Conservation (phyloP, 2,888 invertebrate genomes). For the Trypoxylon attenuatum region DNA sequence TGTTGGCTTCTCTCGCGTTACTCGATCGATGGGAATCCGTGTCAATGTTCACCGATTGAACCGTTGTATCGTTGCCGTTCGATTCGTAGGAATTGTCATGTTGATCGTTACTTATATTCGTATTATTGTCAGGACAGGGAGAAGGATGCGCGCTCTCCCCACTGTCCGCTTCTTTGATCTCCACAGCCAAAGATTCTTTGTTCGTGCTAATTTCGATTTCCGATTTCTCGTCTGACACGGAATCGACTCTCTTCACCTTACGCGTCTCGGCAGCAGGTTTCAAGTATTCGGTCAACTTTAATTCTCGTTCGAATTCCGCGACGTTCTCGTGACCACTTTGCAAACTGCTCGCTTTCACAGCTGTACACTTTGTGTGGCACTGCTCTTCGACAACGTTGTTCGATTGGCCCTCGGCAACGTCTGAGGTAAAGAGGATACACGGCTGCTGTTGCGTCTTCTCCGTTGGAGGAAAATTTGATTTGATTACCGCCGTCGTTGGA, state of each 20-base stretch:
- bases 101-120: conserved; percentile 45
- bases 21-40: conserved; percentile 3
- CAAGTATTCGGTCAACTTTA: conserved; percentile 65
- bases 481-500: conserved; percentile 32
- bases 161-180: conserved; percentile 72
- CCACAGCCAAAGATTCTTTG: conserved; percentile 69
- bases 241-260: conserved; percentile 57
- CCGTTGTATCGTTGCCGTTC: background rate
- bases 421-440: conserved; percentile 29
- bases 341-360: conserved; percentile 48
- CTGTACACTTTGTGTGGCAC: conserved; percentile 46
- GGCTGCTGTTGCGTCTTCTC: conserved; percentile 20
- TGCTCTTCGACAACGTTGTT: conserved; percentile 42
- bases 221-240: conserved; percentile 55
- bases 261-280: conserved; percentile 60
- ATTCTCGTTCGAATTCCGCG: conserved; percentile 67
- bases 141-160: conserved; percentile 72
- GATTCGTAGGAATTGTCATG: conserved; percentile 14
- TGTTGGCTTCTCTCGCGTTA: conserved; percentile 3
- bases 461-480: conserved; percentile 15
- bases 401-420: conserved; percentile 41
- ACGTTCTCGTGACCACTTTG: conserved; percentile 61
- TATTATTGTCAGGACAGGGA: conserved; percentile 69
- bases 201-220: conserved; percentile 51
- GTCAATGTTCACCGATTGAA: background rate